Conservation (phyloP, 2,797 vertebrate genomes). For the Smutsia gigantea region DNA sequence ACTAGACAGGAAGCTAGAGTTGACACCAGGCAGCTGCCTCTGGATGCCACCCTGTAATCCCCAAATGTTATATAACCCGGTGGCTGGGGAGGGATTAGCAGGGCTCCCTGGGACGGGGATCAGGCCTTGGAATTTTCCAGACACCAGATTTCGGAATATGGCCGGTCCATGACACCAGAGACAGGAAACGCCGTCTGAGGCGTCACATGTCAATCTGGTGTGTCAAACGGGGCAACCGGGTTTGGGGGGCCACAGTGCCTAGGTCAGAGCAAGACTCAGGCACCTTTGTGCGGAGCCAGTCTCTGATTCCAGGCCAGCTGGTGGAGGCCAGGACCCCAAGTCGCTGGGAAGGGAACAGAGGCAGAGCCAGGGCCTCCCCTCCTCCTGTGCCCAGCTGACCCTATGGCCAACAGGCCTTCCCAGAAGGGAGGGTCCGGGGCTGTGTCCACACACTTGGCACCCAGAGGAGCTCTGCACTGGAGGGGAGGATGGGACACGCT, state of each 20-base stretch:
- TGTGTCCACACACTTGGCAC: too few species aligned
- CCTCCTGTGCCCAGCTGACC: too few species aligned
- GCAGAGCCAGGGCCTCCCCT: too few species aligned
- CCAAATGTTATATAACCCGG: constrained; percentile 26
- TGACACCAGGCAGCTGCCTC: not conserved
- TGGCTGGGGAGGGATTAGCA: constrained; percentile 39
- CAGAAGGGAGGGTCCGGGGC: too few species aligned
- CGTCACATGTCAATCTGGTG: not conserved
- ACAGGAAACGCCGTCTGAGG: not conserved
- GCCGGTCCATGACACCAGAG: not conserved
- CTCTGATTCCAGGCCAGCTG: not conserved
- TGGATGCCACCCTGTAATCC: not conserved
- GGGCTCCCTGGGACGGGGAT: constrained; percentile 3
- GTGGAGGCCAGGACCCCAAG: not conserved
- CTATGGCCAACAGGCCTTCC: too few species aligned
- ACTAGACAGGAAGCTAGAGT: not conserved
- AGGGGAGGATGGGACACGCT: too few species aligned
- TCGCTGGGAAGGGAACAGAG: not conserved
- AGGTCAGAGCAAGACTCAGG: not conserved
- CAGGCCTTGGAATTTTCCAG: constrained; percentile 77
- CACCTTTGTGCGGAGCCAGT: rapidly evolving
- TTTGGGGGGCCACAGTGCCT: too few species aligned
- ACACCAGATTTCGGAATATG: constrained; percentile 5
- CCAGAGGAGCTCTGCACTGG: too few species aligned
- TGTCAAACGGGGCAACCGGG: not conserved